Evolutionary conservation across 2,888 invertebrate genomes (phyloP), one percentile per base, ranked within the genome.

Genomic region (Drosophila maculinotata): DNA sequence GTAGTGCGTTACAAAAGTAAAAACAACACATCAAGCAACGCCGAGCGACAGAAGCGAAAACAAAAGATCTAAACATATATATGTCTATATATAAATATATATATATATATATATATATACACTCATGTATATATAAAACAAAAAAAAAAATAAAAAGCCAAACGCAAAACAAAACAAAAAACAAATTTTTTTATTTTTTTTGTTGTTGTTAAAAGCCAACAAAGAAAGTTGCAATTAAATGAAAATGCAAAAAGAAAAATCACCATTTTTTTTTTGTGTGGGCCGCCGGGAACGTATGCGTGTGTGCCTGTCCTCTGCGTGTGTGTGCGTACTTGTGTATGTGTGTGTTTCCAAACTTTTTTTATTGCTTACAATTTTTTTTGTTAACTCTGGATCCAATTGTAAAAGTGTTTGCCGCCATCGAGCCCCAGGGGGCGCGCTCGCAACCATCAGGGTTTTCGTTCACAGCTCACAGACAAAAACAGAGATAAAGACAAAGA

Each of bases 131-230:
- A 69, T 65, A 69, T 35, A 68, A 8, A 38, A 10, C 28, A 44
- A 25, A 31, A 48, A 44, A 38, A 36, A 20, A 68, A 64, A 78
- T 53, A 74, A 82, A 71, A 69, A 64, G 56, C 70, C 66, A 76
- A 85, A 59, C 74, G 74, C 80, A 83, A 83, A 76, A 76, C 51
- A 62, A 79, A 74, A 73, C 44, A 45, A 66, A 83, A 74, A 70
- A 60, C 54, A 63, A 48, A 56, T 79, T 88, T 83, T 79, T 85
- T 85, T 71, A 44, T 51, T 42, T n/a, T 81, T 89, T 83, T 87
- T 89, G 81, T 84, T 76, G 66, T 87, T 71, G 71, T 64, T 72
- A 7, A 26, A 58, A 78, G 56, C 74, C 78, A 84, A 63, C 58
- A 44, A 69, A 71, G 58, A 60, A 68, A 60, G 38, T 25, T 41